A percentile compares a stretch with the other conserved stretches of the same genome.
phyloP scores from a whole-genome alignment of 2,888 invertebrate genomes.

The Matsumyia berberina region DNA sequence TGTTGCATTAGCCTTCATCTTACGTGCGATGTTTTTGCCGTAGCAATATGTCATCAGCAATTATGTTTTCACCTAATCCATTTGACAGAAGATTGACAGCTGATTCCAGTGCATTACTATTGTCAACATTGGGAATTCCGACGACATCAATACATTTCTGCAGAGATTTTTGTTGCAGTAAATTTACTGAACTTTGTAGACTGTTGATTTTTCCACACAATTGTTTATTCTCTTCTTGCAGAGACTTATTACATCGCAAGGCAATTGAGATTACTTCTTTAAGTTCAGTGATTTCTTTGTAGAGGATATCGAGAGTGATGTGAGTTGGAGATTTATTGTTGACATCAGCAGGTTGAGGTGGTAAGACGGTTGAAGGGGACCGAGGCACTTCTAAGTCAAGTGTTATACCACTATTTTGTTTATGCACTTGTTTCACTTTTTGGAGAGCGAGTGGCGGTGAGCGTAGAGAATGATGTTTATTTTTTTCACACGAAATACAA shows the following conservation, averaged over 20 bases:
- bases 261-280: background rate
- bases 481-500: background rate
- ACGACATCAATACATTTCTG: background rate
- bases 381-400: background rate
- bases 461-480: constrained; percentile 3
- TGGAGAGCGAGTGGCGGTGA: background rate
- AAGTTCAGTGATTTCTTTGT: constrained; percentile 1
- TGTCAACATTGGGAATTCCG: background rate
- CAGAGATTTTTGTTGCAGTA: background rate
- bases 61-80: background rate
- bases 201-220: background rate
- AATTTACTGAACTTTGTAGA: background rate
- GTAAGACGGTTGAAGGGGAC: background rate
- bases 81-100: background rate
- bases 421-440: constrained; percentile 3
- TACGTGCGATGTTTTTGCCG: background rate
- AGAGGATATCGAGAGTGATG: constrained; percentile 6
- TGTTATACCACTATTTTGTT: background rate
- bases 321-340: background rate
- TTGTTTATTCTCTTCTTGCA: background rate
- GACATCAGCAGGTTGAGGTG: background rate
- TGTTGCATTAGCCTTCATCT: background rate
- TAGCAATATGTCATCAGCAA: background rate
- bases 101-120: background rate
- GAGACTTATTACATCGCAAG: background rate